Percentiles rank a stretch among this genome's conserved stretches.
Evolutionary conservation across 2,888 invertebrate genomes (phyloP).

Genomic region (Scaeva pyrastri): DNA sequence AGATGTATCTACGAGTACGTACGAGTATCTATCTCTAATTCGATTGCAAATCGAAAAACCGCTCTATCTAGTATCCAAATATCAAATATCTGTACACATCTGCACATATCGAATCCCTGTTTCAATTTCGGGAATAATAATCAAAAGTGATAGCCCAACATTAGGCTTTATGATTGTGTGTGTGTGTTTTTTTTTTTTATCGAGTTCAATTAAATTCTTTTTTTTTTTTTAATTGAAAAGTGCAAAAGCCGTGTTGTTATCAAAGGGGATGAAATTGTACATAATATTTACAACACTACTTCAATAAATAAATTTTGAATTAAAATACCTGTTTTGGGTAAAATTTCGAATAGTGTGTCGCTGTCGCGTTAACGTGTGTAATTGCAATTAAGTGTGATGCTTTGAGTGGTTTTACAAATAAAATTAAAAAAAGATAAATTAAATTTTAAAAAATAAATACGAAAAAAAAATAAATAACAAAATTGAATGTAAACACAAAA

Average conservation of each 20-base stretch:
- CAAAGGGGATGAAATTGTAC: constrained; percentile 18
- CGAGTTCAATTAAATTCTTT: constrained; percentile 10
- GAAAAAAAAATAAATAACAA: constrained; percentile 8
- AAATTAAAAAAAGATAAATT: constrained; percentile 19
- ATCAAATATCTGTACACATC: not conserved
- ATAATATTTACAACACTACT: not conserved
- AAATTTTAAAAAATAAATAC: constrained; percentile 22
- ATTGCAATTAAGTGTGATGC: constrained; percentile 38
- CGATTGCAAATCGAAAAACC: constrained; percentile 44
- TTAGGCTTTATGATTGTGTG: constrained; percentile 18
- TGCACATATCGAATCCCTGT: constrained; percentile 15
- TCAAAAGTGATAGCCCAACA: constrained; percentile 62
- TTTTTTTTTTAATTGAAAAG: constrained; percentile 8
- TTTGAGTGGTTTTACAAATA: constrained; percentile 47
- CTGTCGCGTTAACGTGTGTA: constrained; percentile 14
- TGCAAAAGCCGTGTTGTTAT: constrained; percentile 26
- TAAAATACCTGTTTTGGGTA: constrained; percentile 44
- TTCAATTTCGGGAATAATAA: constrained; percentile 33
- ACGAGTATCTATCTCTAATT: constrained; percentile 50
- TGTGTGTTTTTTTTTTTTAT: constrained; percentile 47
- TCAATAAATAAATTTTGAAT: constrained; percentile 39
- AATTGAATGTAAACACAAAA: constrained; percentile 29
- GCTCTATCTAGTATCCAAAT: not conserved
- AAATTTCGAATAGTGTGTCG: constrained; percentile 10
- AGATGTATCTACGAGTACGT: constrained; percentile 24